Conservation (phyloP, 2,797 vertebrate species). For the Takifugu ocellatus region DNA sequence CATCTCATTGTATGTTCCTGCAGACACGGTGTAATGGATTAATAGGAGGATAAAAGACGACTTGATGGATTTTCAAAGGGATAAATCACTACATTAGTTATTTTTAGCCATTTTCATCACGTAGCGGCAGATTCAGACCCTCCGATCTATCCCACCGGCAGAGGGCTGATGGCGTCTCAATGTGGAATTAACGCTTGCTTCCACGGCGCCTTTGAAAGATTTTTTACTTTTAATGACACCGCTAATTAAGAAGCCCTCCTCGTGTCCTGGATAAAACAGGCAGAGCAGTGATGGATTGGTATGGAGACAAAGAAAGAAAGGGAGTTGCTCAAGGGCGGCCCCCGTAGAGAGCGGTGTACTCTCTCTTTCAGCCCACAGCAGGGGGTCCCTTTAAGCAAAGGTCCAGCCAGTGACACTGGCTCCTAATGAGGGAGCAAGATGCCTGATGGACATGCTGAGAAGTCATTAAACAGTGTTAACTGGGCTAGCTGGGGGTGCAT, state of each 20-base stretch:
- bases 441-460: slow-evolving; percentile 45
- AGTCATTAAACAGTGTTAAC: slow-evolving; percentile 53
- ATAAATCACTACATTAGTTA: slow-evolving; percentile 43
- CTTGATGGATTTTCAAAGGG: slow-evolving; percentile 33
- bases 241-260: slow-evolving; percentile 61
- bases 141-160: slow-evolving; percentile 42
- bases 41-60: slow-evolving; percentile 26
- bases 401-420: slow-evolving; percentile 46
- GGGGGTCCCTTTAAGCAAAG: slow-evolving; percentile 50
- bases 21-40: slow-evolving; percentile 12
- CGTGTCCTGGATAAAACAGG: slow-evolving; percentile 33
- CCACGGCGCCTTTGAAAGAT: slow-evolving; percentile 24
- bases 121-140: slow-evolving; percentile 53
- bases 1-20: background rate
- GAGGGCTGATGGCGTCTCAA: slow-evolving; percentile 47
- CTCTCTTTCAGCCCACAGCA: slow-evolving; percentile 44
- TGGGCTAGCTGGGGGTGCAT: slow-evolving; percentile 39
- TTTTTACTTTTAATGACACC: slow-evolving; percentile 58
- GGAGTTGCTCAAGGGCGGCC: slow-evolving; percentile 33
- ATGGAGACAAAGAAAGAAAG: slow-evolving; percentile 47
- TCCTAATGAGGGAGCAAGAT: slow-evolving; percentile 59
- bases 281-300: slow-evolving; percentile 47
- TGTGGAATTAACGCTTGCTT: slow-evolving; percentile 41
- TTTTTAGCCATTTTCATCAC: slow-evolving; percentile 56
- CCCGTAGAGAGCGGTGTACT: slow-evolving; percentile 35